Conservation (phyloP, 2,797 vertebrate species). For the Ficedula albicollis region DNA sequence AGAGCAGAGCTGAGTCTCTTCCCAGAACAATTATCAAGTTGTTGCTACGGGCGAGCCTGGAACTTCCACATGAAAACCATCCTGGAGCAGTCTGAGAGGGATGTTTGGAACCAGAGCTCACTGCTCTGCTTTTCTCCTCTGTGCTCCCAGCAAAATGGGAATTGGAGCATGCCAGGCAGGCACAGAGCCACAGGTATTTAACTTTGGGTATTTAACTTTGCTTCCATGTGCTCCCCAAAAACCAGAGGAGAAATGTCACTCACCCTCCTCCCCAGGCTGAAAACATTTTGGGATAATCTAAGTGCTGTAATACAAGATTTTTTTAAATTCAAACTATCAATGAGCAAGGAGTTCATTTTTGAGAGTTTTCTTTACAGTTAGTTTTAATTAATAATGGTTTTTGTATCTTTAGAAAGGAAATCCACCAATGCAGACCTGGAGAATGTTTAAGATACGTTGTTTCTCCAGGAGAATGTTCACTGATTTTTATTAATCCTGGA, state of each 20-base stretch:
- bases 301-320: neutral
- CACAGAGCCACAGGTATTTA: neutral
- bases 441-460: neutral
- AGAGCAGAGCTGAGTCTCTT: constrained; percentile 58
- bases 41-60: neutral
- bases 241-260: neutral
- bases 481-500: neutral
- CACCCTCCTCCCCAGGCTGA: fast-evolving
- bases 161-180: fast-evolving
- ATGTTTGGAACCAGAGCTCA: neutral
- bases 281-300: neutral
- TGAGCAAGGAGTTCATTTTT: neutral
- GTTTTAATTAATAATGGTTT: constrained; percentile 34
- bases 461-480: neutral
- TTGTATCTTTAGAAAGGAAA: neutral
- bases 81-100: neutral
- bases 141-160: neutral
- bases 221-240: neutral
- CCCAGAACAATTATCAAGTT: constrained; percentile 60
- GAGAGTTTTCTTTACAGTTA: neutral
- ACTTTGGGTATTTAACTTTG: neutral
- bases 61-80: neutral
- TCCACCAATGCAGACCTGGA: neutral
- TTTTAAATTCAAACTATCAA: neutral
- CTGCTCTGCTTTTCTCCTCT: neutral